Evolutionary conservation across 2,888 invertebrate species (phyloP).

Genomic region (Scaptomyza cyrtandrae): DNA sequence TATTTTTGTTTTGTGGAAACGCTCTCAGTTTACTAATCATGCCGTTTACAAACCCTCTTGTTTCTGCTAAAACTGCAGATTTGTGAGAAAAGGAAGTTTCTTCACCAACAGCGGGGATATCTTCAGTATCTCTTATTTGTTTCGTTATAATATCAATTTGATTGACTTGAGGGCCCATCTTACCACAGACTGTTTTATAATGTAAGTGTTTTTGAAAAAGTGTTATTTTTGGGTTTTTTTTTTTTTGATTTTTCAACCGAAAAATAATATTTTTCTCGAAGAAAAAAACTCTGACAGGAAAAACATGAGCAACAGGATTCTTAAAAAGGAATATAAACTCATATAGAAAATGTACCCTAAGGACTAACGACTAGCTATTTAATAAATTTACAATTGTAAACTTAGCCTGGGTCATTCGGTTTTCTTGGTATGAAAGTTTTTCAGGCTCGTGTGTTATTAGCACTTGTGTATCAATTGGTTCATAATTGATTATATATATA

Average conservation of each 20-base stretch:
- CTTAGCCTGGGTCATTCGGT: too few species aligned
- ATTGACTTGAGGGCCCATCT: not conserved
- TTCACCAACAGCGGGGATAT: not conserved
- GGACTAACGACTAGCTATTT: too few species aligned
- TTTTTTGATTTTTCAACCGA: not conserved
- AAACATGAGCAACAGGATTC: not conserved
- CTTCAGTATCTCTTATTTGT: not conserved
- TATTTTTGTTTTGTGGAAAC: constrained; percentile 2
- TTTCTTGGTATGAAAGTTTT: too few species aligned
- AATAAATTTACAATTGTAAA: too few species aligned
- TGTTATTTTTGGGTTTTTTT: not conserved
- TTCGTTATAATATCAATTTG: not conserved
- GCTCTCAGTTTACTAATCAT: constrained; percentile 20
- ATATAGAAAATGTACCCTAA: too few species aligned
- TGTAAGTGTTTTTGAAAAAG: not conserved
- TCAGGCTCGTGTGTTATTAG: too few species aligned
- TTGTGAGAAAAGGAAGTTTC: not conserved
- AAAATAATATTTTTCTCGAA: not conserved
- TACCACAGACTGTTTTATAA: not conserved
- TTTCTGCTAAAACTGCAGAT: not conserved
- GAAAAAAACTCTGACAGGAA: not conserved
- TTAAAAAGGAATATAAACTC: too few species aligned
- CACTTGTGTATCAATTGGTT: not conserved
- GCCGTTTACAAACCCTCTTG: not conserved
- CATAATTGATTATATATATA: not conserved